A percentile compares a stretch with the other conserved stretches of the same genome.
Evolutionary conservation across 2,113 vertebrate genomes (phyloP).

Genomic region (Melanerpes aurifrons): DNA sequence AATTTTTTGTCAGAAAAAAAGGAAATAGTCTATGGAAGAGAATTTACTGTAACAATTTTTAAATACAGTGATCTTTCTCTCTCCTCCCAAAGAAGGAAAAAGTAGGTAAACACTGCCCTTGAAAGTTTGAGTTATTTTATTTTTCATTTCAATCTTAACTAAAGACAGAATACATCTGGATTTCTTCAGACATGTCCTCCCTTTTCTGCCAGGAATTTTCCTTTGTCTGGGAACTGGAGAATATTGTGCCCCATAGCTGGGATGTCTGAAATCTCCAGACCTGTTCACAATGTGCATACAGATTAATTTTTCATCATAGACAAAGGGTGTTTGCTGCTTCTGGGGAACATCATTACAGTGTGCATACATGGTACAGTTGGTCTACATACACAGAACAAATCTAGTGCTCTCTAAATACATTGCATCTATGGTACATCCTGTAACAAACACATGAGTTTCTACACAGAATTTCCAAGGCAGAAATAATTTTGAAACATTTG

Average conservation of each 20-base stretch:
- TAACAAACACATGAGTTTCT: background rate
- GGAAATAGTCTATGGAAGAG: background rate
- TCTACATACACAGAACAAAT: rapidly evolving
- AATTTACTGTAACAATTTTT: background rate
- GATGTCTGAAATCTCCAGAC: conserved; percentile 50
- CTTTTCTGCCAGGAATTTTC: conserved; percentile 20
- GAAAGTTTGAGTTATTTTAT: background rate
- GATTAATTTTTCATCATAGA: conserved; percentile 16
- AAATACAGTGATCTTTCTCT: background rate
- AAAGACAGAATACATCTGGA: conserved; percentile 37
- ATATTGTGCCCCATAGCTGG: background rate
- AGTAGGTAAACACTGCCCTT: background rate
- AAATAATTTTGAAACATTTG: background rate
- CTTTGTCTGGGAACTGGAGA: conserved; percentile 45
- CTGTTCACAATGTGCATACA: background rate
- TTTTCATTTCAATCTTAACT: conserved; percentile 21
- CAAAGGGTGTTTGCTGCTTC: background rate
- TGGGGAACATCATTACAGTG: conserved; percentile 12
- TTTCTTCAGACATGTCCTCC: conserved; percentile 52
- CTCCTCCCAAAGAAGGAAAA: background rate
- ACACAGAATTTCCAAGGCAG: background rate
- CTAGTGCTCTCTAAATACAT: background rate
- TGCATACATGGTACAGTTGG: background rate
- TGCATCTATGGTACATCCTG: background rate
- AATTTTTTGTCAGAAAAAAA: background rate